Base-by-base conservation (phyloP, 1,140 invertebrate genomes). In the Bombus turneri region DNA sequence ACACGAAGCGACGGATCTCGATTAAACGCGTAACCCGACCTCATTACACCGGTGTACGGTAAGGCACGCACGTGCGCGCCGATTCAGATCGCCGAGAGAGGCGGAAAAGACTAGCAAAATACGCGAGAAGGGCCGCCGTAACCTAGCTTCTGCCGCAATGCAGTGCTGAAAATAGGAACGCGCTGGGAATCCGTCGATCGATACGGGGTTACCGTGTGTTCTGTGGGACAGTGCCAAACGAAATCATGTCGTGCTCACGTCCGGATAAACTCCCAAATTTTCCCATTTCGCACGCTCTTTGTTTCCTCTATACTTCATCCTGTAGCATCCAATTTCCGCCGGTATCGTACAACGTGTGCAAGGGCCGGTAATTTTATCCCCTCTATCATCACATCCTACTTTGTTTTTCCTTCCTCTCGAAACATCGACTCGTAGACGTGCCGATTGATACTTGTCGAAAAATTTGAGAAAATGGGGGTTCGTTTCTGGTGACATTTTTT, bases 131-230 rank as follows among this genome's bases (percentile, higher is more conserved):
- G 69, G 75, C 71, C 80, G 76, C 37, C 64, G 81, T 93, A 91
- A 92, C 87, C 88, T 92, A 87, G 80, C 78, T 85, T 80, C 83
- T 91, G 79, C 62, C 92, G 92, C 92, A 93, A 90, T 91, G 92
- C 92, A 82, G 91, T 85, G 91, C 88, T 85, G 88, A 91, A 94
- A 93, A 93, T 93, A 91, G 90, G 88, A 91, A 79, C 79, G 74
- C 86, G 34, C 79, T 59, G 69, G 64, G 78, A 59, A 84, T 59
- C 43, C 77, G 34, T 31, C 88, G 92, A 93, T 93, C 92, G 85
- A 93, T 93, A 93, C 69, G 57, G 25, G 22, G 59, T 62, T 62
- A 28, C 28, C 37, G 66, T 66, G 31, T 59, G 41, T 25, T 76
- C 39, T 43, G 64, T 77, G 76, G 47, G 69, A 37, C 62, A 71